Evolutionary conservation across 2,797 vertebrate species (phyloP).

Genomic region (Anomalospiza imberbis): DNA sequence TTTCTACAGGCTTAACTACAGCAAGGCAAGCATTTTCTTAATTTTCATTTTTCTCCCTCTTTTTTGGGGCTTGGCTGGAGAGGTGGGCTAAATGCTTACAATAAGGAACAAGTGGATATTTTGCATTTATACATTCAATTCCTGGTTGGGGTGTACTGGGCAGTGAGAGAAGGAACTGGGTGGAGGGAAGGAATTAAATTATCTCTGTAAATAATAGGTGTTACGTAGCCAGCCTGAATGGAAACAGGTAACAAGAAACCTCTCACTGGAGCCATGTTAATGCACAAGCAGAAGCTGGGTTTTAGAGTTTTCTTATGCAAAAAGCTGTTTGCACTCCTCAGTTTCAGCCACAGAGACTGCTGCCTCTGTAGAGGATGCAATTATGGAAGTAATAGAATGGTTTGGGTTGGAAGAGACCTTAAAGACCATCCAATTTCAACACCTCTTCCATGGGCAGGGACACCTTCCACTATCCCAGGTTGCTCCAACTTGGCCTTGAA

Average conservation of each 20-base stretch:
- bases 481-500: background rate
- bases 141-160: background rate
- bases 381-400: background rate
- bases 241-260: background rate
- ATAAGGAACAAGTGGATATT: background rate
- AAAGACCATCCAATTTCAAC: background rate
- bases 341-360: background rate
- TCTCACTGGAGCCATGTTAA: background rate
- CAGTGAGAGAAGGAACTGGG: background rate
- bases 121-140: background rate
- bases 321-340: background rate
- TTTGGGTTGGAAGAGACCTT: background rate
- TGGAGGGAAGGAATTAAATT: background rate
- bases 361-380: background rate
- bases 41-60: background rate
- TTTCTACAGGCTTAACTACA: background rate
- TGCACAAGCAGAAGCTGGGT: background rate
- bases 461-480: accelerated
- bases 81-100: background rate
- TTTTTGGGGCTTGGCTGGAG: background rate
- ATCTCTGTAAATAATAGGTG: background rate
- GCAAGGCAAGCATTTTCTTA: background rate
- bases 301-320: background rate
- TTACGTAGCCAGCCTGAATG: background rate
- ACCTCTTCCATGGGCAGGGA: background rate